Evolutionary conservation across 2,888 invertebrate genomes (phyloP).

Genomic region (Athripsodes cinereus): DNA sequence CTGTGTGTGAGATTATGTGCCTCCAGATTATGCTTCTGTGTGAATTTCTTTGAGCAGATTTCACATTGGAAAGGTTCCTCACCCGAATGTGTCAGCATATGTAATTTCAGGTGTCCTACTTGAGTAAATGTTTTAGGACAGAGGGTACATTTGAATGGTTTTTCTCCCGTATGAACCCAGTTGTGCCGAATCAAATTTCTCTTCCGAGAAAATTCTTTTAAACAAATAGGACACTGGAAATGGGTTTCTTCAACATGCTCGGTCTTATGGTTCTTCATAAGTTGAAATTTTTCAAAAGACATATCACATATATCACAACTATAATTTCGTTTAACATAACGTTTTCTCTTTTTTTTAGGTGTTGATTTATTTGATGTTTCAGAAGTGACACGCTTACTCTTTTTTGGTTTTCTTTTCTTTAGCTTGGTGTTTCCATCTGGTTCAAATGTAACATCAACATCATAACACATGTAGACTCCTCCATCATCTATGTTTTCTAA

Average conservation of each 20-base stretch:
- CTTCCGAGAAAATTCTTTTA: neutral
- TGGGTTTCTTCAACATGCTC: neutral
- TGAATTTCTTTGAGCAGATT: neutral
- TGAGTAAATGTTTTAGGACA: neutral
- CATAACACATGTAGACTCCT: neutral
- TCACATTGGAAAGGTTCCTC: slow-evolving; percentile 3
- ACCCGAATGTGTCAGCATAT: slow-evolving; percentile 3
- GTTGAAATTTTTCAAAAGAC: neutral
- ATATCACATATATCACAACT: neutral
- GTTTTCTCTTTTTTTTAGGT: neutral
- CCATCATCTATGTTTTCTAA: neutral
- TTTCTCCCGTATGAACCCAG: slow-evolving; percentile 3
- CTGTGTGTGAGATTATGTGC: slow-evolving; percentile 2
- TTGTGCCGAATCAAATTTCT: neutral
- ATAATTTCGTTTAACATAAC: neutral
- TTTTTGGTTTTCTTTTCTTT: neutral
- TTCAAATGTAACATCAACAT: slow-evolving; percentile 1
- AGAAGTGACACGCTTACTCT: neutral
- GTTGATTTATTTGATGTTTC: neutral
- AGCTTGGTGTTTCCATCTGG: neutral
- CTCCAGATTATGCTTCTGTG: neutral
- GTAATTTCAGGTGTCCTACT: slow-evolving; percentile 1
- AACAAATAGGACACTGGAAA: neutral
- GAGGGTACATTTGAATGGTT: neutral
- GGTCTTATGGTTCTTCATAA: neutral